Conservation (phyloP, 2,797 vertebrate species). For the Pantherophis alleghaniensis region DNA sequence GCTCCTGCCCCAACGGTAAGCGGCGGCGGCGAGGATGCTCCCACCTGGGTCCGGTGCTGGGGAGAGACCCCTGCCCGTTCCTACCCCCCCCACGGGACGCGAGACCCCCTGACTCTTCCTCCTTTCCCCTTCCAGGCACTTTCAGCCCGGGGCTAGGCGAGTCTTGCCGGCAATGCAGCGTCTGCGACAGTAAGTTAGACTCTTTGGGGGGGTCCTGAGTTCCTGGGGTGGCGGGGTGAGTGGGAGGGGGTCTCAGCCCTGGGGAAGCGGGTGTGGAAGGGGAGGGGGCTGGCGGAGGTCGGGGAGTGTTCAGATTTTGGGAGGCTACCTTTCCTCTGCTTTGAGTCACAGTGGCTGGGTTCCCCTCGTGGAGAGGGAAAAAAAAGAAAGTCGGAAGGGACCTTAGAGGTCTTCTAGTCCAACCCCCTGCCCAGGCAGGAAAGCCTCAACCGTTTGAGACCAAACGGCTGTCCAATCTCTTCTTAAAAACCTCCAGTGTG, state of each 20-base stretch:
- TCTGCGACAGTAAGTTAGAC: neutral
- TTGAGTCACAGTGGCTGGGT: too few relatives aligned
- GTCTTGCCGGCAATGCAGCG: neutral
- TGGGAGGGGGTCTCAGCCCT: neutral
- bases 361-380: too few relatives aligned
- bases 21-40: neutral
- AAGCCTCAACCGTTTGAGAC: too few relatives aligned
- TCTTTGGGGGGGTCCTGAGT: neutral
- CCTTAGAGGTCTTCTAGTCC: neutral
- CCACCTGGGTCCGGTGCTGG: neutral
- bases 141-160: rapidly evolving
- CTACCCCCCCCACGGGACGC: neutral
- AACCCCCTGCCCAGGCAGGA: neutral
- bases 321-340: neutral
- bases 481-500: too few relatives aligned
- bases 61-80: neutral
- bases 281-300: neutral
- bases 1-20: neutral
- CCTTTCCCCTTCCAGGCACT: neutral
- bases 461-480: too few relatives aligned
- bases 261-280: neutral
- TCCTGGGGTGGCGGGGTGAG: too few relatives aligned
- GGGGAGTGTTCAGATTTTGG: too few relatives aligned
- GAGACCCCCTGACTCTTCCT: too few relatives aligned
- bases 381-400: neutral